phyloP scores from a whole-genome alignment of 2,888 invertebrate species.

The Pelosia muscerda region DNA sequence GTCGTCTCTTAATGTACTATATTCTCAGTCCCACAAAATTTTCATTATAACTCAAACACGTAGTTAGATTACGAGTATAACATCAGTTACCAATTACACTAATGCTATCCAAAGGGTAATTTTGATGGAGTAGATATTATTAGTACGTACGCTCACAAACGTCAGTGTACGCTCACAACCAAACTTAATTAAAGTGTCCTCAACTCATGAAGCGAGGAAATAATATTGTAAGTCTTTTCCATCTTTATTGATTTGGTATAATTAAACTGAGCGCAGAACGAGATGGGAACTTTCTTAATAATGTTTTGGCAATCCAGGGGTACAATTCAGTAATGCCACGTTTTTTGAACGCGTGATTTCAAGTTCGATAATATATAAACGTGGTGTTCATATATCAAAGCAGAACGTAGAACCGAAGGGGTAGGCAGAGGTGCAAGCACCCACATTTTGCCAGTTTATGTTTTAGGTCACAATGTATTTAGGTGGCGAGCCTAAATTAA shows the following conservation, averaged over 20 bases:
- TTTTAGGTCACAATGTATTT: too few species aligned
- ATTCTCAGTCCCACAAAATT: not conserved
- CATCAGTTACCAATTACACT: not conserved
- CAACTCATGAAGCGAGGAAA: constrained; percentile 32
- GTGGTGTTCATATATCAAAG: too few species aligned
- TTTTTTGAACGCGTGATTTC: too few species aligned
- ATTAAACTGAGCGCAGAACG: constrained; percentile 58
- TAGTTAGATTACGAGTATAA: not conserved
- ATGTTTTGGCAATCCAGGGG: constrained; percentile 62
- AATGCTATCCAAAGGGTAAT: constrained; percentile 3
- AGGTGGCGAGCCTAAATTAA: too few species aligned
- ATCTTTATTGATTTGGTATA: constrained; percentile 55
- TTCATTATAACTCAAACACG: not conserved
- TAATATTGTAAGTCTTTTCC: constrained; percentile 40
- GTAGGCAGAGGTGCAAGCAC: too few species aligned
- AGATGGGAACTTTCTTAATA: constrained; percentile 64
- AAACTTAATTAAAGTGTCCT: constrained; percentile 28
- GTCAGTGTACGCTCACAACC: not conserved
- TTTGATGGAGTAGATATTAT: constrained; percentile 5
- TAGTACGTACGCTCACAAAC: constrained; percentile 11
- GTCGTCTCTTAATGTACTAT: too few species aligned
- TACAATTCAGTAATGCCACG: too few species aligned
- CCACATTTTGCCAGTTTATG: too few species aligned
- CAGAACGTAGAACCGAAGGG: too few species aligned
- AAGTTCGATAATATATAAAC: too few species aligned